Evolutionary conservation across 2,888 invertebrate species (phyloP).

Genomic region (Drosophila sordidapex): DNA sequence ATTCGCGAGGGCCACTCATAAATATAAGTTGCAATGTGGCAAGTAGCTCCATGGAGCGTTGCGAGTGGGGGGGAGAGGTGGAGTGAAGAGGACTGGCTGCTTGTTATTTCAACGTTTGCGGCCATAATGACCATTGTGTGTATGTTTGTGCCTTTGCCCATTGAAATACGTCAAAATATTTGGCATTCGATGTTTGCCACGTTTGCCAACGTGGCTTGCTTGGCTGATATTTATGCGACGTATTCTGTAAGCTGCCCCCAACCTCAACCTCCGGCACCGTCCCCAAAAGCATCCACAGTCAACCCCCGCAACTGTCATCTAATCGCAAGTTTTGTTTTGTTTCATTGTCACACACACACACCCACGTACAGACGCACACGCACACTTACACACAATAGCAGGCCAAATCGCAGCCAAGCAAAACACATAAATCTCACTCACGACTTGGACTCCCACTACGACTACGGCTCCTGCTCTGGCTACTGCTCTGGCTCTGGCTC

Average conservation of each 20-base stretch:
- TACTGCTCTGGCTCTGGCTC: constrained; percentile 34
- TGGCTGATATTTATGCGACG: constrained; percentile 56
- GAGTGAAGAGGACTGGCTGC: constrained; percentile 19
- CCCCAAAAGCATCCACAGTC: constrained; percentile 5
- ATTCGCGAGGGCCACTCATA: constrained; percentile 72
- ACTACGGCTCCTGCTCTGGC: constrained; percentile 19
- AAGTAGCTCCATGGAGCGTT: constrained; percentile 31
- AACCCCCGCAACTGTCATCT: constrained; percentile 63
- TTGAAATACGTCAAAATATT: constrained; percentile 80
- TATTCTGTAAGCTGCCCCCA: constrained; percentile 15
- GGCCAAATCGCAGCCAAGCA: constrained; percentile 72
- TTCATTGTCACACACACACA: constrained; percentile 70
- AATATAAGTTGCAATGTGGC: constrained; percentile 68
- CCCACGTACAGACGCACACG: not conserved
- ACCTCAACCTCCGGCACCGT: constrained; percentile 25
- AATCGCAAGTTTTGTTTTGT: constrained; percentile 79
- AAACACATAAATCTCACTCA: constrained; percentile 80
- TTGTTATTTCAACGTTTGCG: constrained; percentile 73
- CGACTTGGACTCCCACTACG: constrained; percentile 58
- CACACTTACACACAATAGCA: constrained; percentile 16
- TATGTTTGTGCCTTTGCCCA: constrained; percentile 31
- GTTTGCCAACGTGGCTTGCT: constrained; percentile 52
- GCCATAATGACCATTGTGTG: constrained; percentile 70
- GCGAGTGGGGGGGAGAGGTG: not conserved
- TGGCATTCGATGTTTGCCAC: constrained; percentile 80